These are phyloP conservation scores for Nowickia ferox DNA, from an alignment of 2,888 invertebrate species.

Conservation along the genomic window DNA sequence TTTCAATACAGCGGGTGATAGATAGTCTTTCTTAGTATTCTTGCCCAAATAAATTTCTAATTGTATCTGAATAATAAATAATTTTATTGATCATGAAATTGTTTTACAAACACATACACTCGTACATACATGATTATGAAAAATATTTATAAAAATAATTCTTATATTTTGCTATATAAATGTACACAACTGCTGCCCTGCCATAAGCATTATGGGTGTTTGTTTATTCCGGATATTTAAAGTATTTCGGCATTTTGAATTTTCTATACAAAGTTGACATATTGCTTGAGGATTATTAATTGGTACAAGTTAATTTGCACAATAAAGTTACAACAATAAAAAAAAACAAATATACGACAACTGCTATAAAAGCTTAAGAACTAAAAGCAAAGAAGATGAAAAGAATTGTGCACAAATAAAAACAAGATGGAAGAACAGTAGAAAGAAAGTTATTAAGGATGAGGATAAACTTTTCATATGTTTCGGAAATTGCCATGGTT, in stretches of 20 bases:
- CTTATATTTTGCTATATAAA: constrained; percentile 2
- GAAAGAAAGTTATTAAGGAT: constrained; percentile 61
- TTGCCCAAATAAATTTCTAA: too few species aligned
- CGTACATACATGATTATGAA: too few species aligned
- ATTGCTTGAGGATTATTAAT: constrained; percentile 82
- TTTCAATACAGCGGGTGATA: too few species aligned
- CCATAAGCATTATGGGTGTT: constrained; percentile 45
- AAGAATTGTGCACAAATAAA: constrained; percentile 57
- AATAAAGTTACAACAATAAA: constrained; percentile 72
- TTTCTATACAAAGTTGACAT: constrained; percentile 77
- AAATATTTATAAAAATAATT: too few species aligned
- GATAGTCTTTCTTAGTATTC: too few species aligned
- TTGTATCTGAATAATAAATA: too few species aligned
- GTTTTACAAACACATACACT: too few species aligned
- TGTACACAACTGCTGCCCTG: neutral
- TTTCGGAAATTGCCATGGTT: constrained; percentile 69
- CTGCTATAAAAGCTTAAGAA: constrained; percentile 71
- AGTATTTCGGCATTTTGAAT: constrained; percentile 60
- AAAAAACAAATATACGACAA: constrained; percentile 55
- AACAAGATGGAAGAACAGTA: constrained; percentile 22
- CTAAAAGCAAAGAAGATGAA: constrained; percentile 55
- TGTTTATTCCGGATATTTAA: constrained; percentile 57
- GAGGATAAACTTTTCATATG: constrained; percentile 75
- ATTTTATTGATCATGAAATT: too few species aligned
- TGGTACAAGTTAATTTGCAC: constrained; percentile 82